phyloP scores from a whole-genome alignment of 2,113 vertebrate genomes.

The Riparia riparia region DNA sequence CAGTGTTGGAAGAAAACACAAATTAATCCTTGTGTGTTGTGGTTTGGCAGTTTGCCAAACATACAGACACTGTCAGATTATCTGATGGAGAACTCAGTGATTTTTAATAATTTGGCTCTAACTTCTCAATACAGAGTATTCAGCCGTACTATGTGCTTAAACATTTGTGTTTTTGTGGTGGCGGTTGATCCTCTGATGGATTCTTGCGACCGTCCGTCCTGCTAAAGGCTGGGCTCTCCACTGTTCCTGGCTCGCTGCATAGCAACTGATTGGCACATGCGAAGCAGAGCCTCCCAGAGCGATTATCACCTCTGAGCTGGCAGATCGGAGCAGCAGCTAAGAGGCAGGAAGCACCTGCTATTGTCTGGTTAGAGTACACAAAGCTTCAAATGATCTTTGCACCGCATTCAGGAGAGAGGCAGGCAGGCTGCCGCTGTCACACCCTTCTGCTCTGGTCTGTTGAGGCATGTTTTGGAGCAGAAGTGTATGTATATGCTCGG shows the following conservation, averaged over 20 bases:
- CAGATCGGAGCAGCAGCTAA: not conserved
- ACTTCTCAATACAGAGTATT: not conserved
- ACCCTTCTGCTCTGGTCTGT: not conserved
- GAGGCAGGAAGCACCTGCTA: not conserved
- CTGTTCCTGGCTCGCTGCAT: not conserved
- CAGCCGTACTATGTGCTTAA: not conserved
- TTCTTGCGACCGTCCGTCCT: not conserved
- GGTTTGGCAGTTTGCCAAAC: not conserved
- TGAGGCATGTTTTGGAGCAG: not conserved
- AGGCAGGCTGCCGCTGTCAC: not conserved
- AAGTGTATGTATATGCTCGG: not conserved
- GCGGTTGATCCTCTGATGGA: not conserved
- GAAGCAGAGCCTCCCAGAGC: not conserved
- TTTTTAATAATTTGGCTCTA: not conserved
- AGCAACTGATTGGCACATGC: not conserved
- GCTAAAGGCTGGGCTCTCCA: not conserved
- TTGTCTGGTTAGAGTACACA: not conserved
- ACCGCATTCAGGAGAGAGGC: not conserved
- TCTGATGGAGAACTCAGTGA: not conserved
- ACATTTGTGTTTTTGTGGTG: not conserved
- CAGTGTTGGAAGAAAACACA: not conserved
- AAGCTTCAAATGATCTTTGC: not conserved
- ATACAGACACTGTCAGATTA: not conserved
- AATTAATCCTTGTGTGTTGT: not conserved
- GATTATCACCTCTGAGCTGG: conserved; percentile 20